phyloP scores from a whole-genome alignment of 2,888 invertebrate species.

The Euspilapteryx auroguttella region DNA sequence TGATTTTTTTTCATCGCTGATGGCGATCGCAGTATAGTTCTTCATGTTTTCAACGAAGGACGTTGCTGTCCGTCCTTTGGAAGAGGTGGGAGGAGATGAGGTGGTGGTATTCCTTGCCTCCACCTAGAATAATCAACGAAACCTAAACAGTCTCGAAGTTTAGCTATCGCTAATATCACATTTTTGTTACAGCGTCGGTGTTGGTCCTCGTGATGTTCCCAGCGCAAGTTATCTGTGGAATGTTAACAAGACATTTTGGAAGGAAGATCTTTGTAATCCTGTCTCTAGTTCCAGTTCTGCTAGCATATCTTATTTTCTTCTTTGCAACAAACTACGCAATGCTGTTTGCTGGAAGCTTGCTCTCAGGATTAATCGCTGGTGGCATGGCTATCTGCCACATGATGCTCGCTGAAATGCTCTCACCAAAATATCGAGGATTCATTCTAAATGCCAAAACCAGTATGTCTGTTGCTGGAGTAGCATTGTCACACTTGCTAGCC shows the following conservation, averaged over 20 bases:
- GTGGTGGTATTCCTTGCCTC: too few relatives aligned
- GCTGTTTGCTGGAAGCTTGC: background rate
- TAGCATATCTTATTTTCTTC: background rate
- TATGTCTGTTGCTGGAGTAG: background rate
- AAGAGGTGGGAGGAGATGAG: too few relatives aligned
- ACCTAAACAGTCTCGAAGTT: too few relatives aligned
- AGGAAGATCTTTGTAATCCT: background rate
- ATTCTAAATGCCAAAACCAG: background rate
- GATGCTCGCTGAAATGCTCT: background rate
- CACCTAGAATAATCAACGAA: too few relatives aligned
- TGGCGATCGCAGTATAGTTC: too few relatives aligned
- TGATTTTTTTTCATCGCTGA: too few relatives aligned
- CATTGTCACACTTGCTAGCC: background rate
- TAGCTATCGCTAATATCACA: too few relatives aligned
- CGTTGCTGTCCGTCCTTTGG: too few relatives aligned
- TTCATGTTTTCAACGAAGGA: too few relatives aligned
- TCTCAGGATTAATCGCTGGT: background rate
- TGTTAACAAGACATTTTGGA: background rate
- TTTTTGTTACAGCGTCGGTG: too few relatives aligned
- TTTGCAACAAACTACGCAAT: background rate
- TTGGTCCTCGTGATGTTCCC: background rate
- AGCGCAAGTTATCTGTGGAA: background rate
- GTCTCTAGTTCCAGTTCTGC: background rate
- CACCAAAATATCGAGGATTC: background rate
- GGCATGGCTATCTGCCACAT: background rate